phyloP scores from a whole-genome alignment of 2,113 vertebrate species.

The Semicossyphus pulcher region DNA sequence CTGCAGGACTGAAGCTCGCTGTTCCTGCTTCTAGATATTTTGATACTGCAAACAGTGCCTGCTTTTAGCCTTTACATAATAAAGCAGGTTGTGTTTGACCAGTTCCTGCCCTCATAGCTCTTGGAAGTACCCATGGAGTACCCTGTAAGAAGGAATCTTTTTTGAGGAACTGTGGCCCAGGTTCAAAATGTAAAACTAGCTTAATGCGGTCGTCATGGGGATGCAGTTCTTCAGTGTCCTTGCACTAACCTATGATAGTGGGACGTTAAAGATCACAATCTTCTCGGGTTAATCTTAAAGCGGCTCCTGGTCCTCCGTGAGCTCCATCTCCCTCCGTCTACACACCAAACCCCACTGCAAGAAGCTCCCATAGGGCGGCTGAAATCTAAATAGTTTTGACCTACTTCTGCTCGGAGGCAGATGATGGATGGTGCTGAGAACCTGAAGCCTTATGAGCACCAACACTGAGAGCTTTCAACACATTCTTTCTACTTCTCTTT shows the following conservation, averaged over 20 bases:
- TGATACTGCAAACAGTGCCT: not conserved
- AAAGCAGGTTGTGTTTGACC: conserved; percentile 6
- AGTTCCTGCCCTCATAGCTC: not conserved
- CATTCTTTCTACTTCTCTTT: conserved; percentile 17
- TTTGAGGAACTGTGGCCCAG: not conserved
- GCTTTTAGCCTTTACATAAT: not conserved
- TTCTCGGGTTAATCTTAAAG: conserved; percentile 26
- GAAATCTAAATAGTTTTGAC: conserved; percentile 74
- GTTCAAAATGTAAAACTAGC: not conserved
- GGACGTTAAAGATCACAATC: not conserved
- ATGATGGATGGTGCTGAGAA: conserved; percentile 50
- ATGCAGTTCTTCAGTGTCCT: not conserved
- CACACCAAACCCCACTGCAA: conserved; percentile 48
- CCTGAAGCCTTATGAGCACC: conserved; percentile 25
- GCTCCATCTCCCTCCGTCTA: conserved; percentile 27
- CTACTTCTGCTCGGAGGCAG: conserved; percentile 62
- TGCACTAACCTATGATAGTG: not conserved
- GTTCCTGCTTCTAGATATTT: not conserved
- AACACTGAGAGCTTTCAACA: conserved; percentile 43
- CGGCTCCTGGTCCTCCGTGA: conserved; percentile 16
- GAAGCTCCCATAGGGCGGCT: conserved; percentile 55
- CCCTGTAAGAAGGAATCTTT: not conserved
- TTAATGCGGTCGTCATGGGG: not conserved
- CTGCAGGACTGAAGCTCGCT: not conserved
- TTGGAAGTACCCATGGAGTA: not conserved